Conservation (phyloP, 2,113 vertebrate species). For the Scomber japonicus region DNA sequence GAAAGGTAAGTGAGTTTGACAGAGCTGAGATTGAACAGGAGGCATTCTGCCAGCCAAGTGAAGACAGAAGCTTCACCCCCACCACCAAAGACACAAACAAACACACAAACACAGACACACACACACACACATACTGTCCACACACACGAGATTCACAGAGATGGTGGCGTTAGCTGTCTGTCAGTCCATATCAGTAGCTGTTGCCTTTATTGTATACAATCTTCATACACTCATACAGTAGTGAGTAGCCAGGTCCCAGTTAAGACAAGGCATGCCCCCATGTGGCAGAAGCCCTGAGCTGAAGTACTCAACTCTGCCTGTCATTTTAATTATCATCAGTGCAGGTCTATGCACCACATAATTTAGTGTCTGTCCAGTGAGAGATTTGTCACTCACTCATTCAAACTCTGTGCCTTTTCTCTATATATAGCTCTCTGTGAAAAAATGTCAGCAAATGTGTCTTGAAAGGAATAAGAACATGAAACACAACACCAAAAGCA, state of each 20-base stretch:
- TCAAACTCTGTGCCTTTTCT: slow-evolving; percentile 3
- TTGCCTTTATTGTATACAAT: slow-evolving; percentile 69
- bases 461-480: not conserved
- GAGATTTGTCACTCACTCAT: slow-evolving; percentile 24
- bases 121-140: not conserved
- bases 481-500: not conserved
- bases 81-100: slow-evolving; percentile 32
- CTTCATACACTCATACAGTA: slow-evolving; percentile 13
- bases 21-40: slow-evolving; percentile 83
- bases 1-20: slow-evolving; percentile 82
- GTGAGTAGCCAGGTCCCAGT: slow-evolving; percentile 20
- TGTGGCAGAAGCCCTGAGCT: slow-evolving; percentile 59
- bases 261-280: slow-evolving; percentile 56
- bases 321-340: slow-evolving; percentile 47
- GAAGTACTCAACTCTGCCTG: slow-evolving; percentile 18
- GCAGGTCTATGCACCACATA: not conserved
- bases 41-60: slow-evolving; percentile 77
- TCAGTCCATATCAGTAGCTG: slow-evolving; percentile 78
- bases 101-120: slow-evolving; percentile 1
- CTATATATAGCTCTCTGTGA: too few species aligned
- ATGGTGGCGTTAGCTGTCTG: slow-evolving; percentile 68
- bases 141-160: slow-evolving; percentile 25
- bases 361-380: slow-evolving; percentile 24
- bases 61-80: slow-evolving; percentile 55
- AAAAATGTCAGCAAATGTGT: too few species aligned